These are phyloP conservation scores for Lophura nycthemera DNA, from an alignment of 2,113 vertebrate genomes.

Conservation along the genomic window DNA sequence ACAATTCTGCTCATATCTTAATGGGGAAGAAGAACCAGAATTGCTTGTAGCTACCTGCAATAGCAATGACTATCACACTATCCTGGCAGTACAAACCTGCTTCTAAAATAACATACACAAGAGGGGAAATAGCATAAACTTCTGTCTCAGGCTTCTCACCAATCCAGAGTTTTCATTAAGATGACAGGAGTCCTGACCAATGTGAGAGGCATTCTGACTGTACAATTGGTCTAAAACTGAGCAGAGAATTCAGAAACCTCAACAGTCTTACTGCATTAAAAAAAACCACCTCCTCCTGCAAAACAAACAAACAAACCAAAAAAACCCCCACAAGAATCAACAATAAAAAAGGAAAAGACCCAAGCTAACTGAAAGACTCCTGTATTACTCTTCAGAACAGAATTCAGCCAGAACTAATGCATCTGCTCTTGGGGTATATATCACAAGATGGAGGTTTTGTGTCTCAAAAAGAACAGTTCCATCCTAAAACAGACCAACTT, in stretches of 20 bases:
- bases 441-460: background rate
- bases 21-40: background rate
- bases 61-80: background rate
- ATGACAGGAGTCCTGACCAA: background rate
- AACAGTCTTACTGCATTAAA: accelerated
- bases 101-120: background rate
- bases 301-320: background rate
- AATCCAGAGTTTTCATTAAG: background rate
- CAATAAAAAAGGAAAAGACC: background rate
- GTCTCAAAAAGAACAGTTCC: background rate
- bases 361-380: background rate
- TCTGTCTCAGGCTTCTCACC: background rate
- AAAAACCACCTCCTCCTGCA: no score
- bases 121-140: background rate
- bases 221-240: accelerated
- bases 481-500: background rate
- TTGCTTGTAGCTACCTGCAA: background rate
- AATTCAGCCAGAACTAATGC: background rate
- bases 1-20: background rate
- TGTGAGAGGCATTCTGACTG: background rate
- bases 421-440: background rate
- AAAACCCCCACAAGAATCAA: background rate
- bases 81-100: background rate
- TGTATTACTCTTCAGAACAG: background rate
- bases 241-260: background rate